phyloP scores from a whole-genome alignment of 2,797 vertebrate genomes.

The Malacoctenus gilli region DNA sequence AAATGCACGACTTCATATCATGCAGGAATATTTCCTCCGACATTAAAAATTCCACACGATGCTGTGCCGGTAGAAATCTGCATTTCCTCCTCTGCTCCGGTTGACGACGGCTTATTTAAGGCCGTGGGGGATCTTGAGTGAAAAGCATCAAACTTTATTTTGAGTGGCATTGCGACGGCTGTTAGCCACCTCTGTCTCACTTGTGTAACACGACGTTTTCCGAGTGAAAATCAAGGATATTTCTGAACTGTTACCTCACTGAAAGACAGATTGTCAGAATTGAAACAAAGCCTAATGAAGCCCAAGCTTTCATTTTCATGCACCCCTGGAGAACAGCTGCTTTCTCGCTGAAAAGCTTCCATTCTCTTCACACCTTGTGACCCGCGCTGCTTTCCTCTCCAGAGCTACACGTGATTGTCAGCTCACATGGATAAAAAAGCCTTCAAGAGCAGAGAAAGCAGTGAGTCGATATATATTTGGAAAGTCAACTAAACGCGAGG shows the following conservation, averaged over 20 bases:
- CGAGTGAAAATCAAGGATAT: constrained; percentile 7
- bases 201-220: constrained; percentile 27
- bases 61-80: constrained; percentile 18
- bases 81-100: constrained; percentile 17
- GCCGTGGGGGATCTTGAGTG: not conserved
- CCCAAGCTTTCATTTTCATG: constrained; percentile 9
- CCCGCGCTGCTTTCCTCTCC: not conserved
- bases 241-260: constrained; percentile 13
- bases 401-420: not conserved
- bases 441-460: too few species aligned
- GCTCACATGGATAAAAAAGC: too few species aligned
- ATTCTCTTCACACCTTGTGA: not conserved
- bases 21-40: constrained; percentile 51
- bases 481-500: too few species aligned
- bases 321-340: constrained; percentile 2
- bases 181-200: constrained; percentile 5
- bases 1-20: constrained; percentile 51
- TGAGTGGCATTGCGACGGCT: constrained; percentile 17
- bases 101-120: constrained; percentile 27
- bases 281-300: constrained; percentile 29
- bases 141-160: constrained; percentile 18
- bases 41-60: constrained; percentile 62
- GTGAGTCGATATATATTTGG: not conserved
- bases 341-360: constrained; percentile 4
- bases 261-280: constrained; percentile 35